These are phyloP conservation scores for Petrolisthes cinctipes DNA, from an alignment of 2,888 invertebrate species.

Conservation along the genomic window DNA sequence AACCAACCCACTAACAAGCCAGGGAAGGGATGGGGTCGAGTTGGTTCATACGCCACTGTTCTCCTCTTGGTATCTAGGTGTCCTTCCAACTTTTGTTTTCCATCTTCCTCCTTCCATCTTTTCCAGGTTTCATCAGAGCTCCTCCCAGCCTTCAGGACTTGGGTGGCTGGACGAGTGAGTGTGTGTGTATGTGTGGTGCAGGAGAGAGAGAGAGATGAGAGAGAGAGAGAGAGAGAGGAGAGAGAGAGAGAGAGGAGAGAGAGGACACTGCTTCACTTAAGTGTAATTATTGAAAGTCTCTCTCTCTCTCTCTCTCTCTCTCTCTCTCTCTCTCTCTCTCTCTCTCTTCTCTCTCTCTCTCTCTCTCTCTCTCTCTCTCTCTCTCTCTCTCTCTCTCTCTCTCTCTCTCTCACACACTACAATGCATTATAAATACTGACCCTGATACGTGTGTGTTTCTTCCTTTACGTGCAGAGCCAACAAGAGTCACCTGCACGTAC, in stretches of 20 bases:
- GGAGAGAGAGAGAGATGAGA: conserved; percentile 1
- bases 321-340: not conserved
- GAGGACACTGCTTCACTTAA: not conserved
- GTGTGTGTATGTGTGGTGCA: no score
- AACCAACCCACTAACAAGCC: no score
- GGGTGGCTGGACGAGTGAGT: not conserved
- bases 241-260: not conserved
- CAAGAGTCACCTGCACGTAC: conserved; percentile 42
- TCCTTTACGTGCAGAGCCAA: conserved; percentile 33
- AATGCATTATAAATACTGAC: not conserved
- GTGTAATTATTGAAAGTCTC: not conserved
- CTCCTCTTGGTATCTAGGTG: no score
- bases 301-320: not conserved
- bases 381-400: conserved; percentile 22
- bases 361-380: conserved; percentile 23
- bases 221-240: not conserved
- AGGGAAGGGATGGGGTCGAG: no score
- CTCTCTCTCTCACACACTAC: not conserved
- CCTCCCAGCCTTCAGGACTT: no score
- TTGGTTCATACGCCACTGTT: no score
- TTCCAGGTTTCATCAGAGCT: not conserved
- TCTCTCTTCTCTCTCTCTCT: conserved; percentile 6
- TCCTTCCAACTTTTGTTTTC: not conserved
- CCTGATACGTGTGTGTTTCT: not conserved
- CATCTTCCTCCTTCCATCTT: not conserved